Evolutionary conservation across 2,888 invertebrate genomes (phyloP).

Genomic region (Trichacis sp.): DNA sequence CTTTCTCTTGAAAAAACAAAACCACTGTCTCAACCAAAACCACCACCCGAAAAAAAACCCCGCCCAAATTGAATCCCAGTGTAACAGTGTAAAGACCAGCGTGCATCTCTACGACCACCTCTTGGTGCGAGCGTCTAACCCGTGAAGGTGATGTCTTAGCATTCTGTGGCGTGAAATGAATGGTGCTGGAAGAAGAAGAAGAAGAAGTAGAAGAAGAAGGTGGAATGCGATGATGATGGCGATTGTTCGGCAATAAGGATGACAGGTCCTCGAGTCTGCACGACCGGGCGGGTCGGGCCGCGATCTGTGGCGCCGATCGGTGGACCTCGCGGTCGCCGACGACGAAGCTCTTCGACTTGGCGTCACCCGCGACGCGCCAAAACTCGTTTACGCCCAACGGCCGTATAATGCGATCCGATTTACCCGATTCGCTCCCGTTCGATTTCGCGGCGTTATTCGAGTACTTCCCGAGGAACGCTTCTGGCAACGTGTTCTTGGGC

Average conservation of each 20-base stretch:
- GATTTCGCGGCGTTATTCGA: constrained; percentile 37
- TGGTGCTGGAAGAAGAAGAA: constrained; percentile 66
- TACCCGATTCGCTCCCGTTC: constrained; percentile 16
- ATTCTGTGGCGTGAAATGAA: constrained; percentile 61
- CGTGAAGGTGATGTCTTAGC: constrained; percentile 54
- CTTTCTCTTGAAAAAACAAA: too few relatives aligned
- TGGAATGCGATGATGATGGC: constrained; percentile 54
- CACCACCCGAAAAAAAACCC: too few relatives aligned
- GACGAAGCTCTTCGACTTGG: constrained; percentile 61
- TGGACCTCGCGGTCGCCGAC: constrained; percentile 54
- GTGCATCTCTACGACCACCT: constrained; percentile 54
- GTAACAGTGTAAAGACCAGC: constrained; percentile 23
- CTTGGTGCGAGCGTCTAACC: constrained; percentile 59
- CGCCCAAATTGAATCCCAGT: too few relatives aligned
- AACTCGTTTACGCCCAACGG: constrained; percentile 49
- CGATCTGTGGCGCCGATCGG: too few relatives aligned
- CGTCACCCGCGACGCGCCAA: constrained; percentile 55
- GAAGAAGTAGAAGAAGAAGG: constrained; percentile 63
- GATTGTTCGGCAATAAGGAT: constrained; percentile 38
- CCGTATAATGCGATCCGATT: constrained; percentile 49
- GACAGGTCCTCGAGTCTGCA: constrained; percentile 40
- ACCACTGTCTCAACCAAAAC: too few relatives aligned
- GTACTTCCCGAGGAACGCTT: constrained; percentile 28
- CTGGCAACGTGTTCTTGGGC: constrained; percentile 28
- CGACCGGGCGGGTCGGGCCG: too few relatives aligned